These are phyloP conservation scores for Patella caerulea DNA, from an alignment of 2,888 invertebrate species.

Conservation along the genomic window DNA sequence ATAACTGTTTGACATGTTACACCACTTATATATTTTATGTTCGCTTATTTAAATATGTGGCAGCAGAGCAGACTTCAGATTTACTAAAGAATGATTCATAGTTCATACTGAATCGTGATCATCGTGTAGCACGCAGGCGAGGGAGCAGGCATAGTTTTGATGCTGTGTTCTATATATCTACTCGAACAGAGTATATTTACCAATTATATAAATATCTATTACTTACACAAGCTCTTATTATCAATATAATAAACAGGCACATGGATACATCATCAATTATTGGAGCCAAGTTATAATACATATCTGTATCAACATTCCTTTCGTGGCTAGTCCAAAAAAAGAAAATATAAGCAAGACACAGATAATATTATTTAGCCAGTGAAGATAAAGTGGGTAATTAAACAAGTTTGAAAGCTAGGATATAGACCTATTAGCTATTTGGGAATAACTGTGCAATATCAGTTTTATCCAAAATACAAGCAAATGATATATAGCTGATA, in stretches of 20 bases:
- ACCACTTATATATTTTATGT: background rate
- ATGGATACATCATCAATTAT: constrained; percentile 1
- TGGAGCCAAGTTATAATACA: background rate
- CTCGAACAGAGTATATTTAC: background rate
- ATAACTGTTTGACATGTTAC: too few species aligned
- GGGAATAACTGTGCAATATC: too few species aligned
- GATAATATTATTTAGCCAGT: too few species aligned
- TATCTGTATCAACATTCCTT: constrained; percentile 1
- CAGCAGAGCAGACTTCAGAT: background rate
- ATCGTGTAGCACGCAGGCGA: background rate
- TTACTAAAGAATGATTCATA: background rate
- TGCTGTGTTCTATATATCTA: background rate
- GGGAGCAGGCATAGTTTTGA: background rate
- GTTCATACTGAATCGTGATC: background rate
- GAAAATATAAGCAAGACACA: too few species aligned
- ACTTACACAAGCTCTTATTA: background rate
- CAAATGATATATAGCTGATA: too few species aligned
- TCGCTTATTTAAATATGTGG: background rate
- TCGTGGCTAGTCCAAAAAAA: background rate
- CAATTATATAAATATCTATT: constrained; percentile 5
- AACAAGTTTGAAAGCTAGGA: too few species aligned
- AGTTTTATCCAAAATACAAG: too few species aligned
- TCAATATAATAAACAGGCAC: background rate
- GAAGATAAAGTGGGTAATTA: too few species aligned
- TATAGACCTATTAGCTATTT: too few species aligned